Conservation (phyloP, 2,797 vertebrate species). For the Huso huso region DNA sequence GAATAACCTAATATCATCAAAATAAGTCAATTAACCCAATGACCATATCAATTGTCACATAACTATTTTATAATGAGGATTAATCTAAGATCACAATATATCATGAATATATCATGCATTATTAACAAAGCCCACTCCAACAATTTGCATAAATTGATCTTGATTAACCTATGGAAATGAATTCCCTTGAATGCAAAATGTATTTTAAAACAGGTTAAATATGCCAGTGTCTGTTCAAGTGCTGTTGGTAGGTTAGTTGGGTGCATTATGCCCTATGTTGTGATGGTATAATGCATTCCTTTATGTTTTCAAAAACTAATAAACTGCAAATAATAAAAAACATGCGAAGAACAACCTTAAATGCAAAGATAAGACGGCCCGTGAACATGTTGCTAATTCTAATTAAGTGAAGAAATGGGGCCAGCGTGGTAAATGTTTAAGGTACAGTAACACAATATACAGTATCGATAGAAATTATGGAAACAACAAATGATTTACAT, state of each 20-base stretch:
- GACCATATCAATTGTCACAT: too few relatives aligned
- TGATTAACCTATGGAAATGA: slow-evolving; percentile 30
- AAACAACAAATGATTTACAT: too few relatives aligned
- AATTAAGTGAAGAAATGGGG: too few relatives aligned
- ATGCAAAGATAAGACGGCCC: not conserved
- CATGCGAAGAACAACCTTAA: not conserved
- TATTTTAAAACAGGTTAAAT: slow-evolving; percentile 6
- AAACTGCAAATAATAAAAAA: not conserved
- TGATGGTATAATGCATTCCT: not conserved
- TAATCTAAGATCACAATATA: too few relatives aligned
- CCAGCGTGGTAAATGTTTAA: too few relatives aligned
- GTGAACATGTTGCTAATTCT: too few relatives aligned
- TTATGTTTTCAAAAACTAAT: not conserved
- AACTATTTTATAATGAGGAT: too few relatives aligned
- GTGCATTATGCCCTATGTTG: not conserved
- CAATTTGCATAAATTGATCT: slow-evolving; percentile 31
- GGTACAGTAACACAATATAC: too few relatives aligned
- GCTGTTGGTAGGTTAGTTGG: not conserved
- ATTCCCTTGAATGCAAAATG: slow-evolving; percentile 22
- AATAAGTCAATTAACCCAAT: too few relatives aligned
- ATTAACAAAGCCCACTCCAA: slow-evolving; percentile 28
- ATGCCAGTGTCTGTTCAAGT: not conserved
- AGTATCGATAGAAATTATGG: too few relatives aligned
- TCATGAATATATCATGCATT: slow-evolving; percentile 22
- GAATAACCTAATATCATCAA: too few relatives aligned